Conservation (phyloP, 2,797 vertebrate species). For the Naso thynnoides region DNA sequence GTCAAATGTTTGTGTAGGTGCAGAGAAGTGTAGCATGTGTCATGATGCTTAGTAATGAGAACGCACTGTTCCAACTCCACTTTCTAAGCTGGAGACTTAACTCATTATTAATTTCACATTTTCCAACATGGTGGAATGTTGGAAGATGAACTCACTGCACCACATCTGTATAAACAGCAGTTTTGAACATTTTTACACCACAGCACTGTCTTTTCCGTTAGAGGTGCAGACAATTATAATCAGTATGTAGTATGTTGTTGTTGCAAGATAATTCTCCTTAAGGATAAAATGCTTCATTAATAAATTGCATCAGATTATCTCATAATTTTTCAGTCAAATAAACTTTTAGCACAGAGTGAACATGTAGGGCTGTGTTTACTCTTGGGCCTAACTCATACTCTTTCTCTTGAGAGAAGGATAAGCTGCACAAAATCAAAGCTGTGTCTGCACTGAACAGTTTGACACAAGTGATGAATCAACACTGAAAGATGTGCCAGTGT, state of each 20-base stretch:
- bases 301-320: slow-evolving; percentile 36
- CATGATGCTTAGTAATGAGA: slow-evolving; percentile 65
- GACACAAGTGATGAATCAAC: slow-evolving; percentile 55
- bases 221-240: slow-evolving; percentile 20
- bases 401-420: slow-evolving; percentile 37
- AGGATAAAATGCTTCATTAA: slow-evolving; percentile 25
- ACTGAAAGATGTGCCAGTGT: slow-evolving; percentile 21
- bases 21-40: slow-evolving; percentile 45
- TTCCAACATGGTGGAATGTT: slow-evolving; percentile 40
- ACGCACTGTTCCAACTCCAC: slow-evolving; percentile 53
- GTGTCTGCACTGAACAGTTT: slow-evolving; percentile 24
- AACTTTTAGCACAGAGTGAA: slow-evolving; percentile 9
- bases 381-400: slow-evolving; percentile 22
- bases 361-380: slow-evolving; percentile 28
- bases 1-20: slow-evolving; percentile 24
- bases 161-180: slow-evolving; percentile 43
- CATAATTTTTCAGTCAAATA: slow-evolving; percentile 35
- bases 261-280: slow-evolving; percentile 21
- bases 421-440: slow-evolving; percentile 32
- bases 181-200: slow-evolving; percentile 49
- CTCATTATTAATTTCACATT: slow-evolving; percentile 66
- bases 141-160: slow-evolving; percentile 37
- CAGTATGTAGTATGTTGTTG: slow-evolving; percentile 28
- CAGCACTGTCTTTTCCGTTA: slow-evolving; percentile 32
- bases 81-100: slow-evolving; percentile 55